These are phyloP conservation scores for Lithobates sylvaticus DNA, from an alignment of 2,797 vertebrate species.

Conservation along the genomic window DNA sequence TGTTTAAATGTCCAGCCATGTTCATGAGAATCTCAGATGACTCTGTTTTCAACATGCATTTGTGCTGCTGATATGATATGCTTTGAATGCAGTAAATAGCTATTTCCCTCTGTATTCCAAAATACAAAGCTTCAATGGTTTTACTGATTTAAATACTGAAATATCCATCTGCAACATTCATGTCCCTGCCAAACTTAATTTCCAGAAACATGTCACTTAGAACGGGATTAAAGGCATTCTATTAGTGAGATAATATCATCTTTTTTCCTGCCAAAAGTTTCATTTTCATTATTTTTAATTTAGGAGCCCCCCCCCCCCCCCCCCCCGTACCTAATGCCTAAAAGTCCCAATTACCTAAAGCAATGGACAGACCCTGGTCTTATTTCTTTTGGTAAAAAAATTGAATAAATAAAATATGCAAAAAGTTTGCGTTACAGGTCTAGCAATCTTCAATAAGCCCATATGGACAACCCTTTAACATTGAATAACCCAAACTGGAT, in stretches of 20 bases:
- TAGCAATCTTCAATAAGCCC: no score
- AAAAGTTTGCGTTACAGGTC: no score
- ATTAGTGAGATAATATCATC: background rate
- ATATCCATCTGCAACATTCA: constrained; percentile 34
- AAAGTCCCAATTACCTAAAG: no score
- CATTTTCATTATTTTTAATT: background rate
- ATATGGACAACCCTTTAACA: no score
- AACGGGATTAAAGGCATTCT: constrained; percentile 7
- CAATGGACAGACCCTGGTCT: no score
- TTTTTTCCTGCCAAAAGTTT: background rate
- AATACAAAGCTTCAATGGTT: constrained; percentile 23
- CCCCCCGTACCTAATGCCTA: no score
- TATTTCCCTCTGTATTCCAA: background rate
- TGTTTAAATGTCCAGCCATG: background rate
- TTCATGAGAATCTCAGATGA: background rate
- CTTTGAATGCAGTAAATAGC: background rate
- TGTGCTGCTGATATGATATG: background rate
- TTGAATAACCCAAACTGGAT: no score
- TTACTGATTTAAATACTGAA: constrained; percentile 23
- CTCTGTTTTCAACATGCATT: background rate
- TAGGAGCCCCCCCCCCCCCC: no score
- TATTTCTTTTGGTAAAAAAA: no score
- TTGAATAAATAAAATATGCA: no score
- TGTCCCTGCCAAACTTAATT: constrained; percentile 45
- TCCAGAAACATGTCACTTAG: constrained; percentile 36